phyloP scores from a whole-genome alignment of 1,140 invertebrate species.

The Lepidostoma basale region DNA sequence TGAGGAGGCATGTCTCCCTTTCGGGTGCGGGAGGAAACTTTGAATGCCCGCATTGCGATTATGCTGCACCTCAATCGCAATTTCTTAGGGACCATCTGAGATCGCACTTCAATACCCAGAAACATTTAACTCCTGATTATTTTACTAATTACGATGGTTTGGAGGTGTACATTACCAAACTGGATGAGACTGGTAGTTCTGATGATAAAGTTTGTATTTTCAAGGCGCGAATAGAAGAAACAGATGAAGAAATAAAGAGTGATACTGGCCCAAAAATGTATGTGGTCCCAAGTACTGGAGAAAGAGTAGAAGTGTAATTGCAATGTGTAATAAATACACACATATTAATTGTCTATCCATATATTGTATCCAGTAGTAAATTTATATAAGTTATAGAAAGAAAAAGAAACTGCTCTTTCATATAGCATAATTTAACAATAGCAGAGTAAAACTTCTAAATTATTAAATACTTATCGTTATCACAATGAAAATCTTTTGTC shows the following conservation, averaged over 20 bases:
- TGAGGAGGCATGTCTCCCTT: slow-evolving; percentile 70
- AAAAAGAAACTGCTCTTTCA: neutral
- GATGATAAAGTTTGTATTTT: slow-evolving; percentile 47
- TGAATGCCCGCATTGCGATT: slow-evolving; percentile 83
- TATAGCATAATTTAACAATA: too few species aligned
- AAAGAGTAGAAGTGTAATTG: slow-evolving; percentile 46
- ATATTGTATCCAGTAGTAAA: too few species aligned
- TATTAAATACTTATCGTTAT: too few species aligned
- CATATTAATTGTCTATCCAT: neutral
- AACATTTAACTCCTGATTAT: slow-evolving; percentile 66
- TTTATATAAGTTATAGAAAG: neutral
- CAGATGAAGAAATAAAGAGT: neutral
- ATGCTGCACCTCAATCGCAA: slow-evolving; percentile 77
- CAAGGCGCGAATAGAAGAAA: slow-evolving; percentile 54
- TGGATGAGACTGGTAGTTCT: slow-evolving; percentile 49
- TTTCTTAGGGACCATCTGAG: slow-evolving; percentile 81
- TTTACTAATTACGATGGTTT: slow-evolving; percentile 64
- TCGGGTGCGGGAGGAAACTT: slow-evolving; percentile 65
- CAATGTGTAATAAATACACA: neutral
- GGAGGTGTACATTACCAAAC: slow-evolving; percentile 58
- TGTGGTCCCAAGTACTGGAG: slow-evolving; percentile 64
- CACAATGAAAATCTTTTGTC: too few species aligned
- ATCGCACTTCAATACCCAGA: slow-evolving; percentile 73
- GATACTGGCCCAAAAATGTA: slow-evolving; percentile 53
- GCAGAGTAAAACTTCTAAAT: too few species aligned